phyloP scores from a whole-genome alignment of 2,888 invertebrate species.

The Invenusta paracnida region DNA sequence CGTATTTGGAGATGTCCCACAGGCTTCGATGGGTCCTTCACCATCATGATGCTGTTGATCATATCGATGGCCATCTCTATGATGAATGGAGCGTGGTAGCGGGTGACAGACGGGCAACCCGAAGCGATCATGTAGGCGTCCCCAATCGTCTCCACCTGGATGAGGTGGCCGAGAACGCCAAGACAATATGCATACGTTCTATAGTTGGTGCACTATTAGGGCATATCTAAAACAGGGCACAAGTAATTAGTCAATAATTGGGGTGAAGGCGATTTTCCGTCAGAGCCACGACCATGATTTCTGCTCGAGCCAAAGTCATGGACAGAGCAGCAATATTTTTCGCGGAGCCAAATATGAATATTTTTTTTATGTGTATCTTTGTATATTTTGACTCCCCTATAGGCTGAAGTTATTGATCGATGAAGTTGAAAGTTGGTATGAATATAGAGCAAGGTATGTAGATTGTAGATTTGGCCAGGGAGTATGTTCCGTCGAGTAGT shows the following conservation, averaged over 20 bases:
- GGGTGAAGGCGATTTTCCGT: neutral
- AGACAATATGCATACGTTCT: neutral
- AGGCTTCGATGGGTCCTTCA: slow-evolving; percentile 67
- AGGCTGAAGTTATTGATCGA: too few relatives aligned
- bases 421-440: too few relatives aligned
- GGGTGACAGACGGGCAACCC: slow-evolving; percentile 83
- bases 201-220: neutral
- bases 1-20: slow-evolving; percentile 19
- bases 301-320: too few relatives aligned
- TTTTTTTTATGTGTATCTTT: too few relatives aligned
- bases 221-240: neutral
- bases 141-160: slow-evolving; percentile 81
- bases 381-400: too few relatives aligned
- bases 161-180: neutral
- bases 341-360: too few relatives aligned
- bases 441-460: too few relatives aligned
- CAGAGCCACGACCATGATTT: neutral
- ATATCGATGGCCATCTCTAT: slow-evolving; percentile 83
- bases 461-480: too few relatives aligned
- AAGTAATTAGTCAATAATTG: neutral
- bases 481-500: too few relatives aligned
- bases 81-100: slow-evolving; percentile 74
- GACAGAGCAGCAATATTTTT: too few relatives aligned
- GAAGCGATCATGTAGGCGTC: slow-evolving; percentile 97
- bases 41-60: slow-evolving; percentile 82